These are phyloP conservation scores for Festucalex cinctus DNA, from an alignment of 2,113 vertebrate species.

Conservation along the genomic window DNA sequence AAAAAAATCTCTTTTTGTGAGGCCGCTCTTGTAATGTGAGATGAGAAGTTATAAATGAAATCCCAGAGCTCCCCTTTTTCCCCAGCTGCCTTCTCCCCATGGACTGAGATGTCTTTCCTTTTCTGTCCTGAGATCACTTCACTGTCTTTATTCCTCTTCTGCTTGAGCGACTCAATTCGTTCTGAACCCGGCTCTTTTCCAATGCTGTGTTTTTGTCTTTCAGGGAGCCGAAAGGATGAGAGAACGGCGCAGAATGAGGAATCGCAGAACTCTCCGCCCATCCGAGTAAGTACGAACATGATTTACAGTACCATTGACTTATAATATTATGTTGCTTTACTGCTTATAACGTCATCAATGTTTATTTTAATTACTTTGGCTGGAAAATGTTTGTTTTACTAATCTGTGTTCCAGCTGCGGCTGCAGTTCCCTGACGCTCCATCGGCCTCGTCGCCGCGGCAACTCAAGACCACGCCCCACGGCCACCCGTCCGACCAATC, in stretches of 20 bases:
- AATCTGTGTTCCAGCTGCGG: conserved; percentile 37
- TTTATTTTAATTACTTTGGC: background rate
- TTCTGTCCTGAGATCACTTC: conserved; percentile 24
- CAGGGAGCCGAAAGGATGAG: conserved; percentile 60
- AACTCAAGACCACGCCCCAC: conserved; percentile 51
- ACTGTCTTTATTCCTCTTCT: conserved; percentile 15
- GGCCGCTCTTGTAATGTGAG: background rate
- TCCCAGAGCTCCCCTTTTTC: conserved; percentile 8
- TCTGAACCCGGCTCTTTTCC: background rate
- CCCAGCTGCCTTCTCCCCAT: conserved; percentile 18
- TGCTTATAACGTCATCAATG: background rate
- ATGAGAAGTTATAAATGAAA: conserved; percentile 24
- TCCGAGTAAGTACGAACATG: conserved; percentile 57
- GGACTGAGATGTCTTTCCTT: conserved; percentile 18
- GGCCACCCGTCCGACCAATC: conserved; percentile 46
- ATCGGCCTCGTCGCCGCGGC: conserved; percentile 51
- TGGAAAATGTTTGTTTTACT: background rate
- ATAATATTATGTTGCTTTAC: background rate
- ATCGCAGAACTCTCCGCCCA: conserved; percentile 36
- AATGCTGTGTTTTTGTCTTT: conserved; percentile 54
- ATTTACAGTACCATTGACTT: conserved; percentile 10
- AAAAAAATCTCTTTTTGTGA: no score
- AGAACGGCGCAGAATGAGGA: conserved; percentile 47
- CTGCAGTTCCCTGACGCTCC: conserved; percentile 68
- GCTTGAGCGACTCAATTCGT: conserved; percentile 1